These are phyloP conservation scores for Nannobrachium achirus DNA, from an alignment of 2,113 vertebrate genomes.

Conservation along the genomic window DNA sequence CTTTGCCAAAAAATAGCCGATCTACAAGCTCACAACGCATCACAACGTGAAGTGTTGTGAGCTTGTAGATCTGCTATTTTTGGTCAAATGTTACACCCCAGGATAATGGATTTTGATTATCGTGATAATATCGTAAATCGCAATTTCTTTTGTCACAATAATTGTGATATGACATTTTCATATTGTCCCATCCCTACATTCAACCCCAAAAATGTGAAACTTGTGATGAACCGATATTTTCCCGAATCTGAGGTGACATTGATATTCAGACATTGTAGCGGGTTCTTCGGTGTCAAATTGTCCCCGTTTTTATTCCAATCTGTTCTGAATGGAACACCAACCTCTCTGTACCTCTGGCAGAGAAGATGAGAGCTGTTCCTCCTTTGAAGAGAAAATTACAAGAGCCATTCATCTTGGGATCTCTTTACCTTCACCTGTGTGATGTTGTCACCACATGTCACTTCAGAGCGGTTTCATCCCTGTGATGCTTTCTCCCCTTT, in stretches of 20 bases:
- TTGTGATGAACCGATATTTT: slow-evolving; percentile 69
- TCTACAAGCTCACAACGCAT: too few species aligned
- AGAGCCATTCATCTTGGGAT: slow-evolving; percentile 57
- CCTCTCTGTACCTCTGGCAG: slow-evolving; percentile 57
- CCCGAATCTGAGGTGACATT: slow-evolving; percentile 70
- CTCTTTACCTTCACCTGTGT: slow-evolving; percentile 46
- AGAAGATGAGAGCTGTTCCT: slow-evolving; percentile 66
- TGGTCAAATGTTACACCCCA: too few species aligned
- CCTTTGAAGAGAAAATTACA: slow-evolving; percentile 75
- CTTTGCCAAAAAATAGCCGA: too few species aligned
- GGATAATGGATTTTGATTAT: too few species aligned
- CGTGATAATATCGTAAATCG: too few species aligned
- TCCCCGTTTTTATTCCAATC: slow-evolving; percentile 72
- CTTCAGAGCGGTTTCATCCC: slow-evolving; percentile 39
- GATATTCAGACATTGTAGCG: slow-evolving; percentile 75
- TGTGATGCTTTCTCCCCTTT: slow-evolving; percentile 41
- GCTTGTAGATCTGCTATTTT: too few species aligned
- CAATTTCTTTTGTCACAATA: too few species aligned
- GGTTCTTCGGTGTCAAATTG: slow-evolving; percentile 65
- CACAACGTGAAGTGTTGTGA: too few species aligned
- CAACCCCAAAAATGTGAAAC: slow-evolving; percentile 10
- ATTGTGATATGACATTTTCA: too few species aligned
- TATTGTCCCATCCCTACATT: too few species aligned
- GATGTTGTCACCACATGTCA: slow-evolving; percentile 51
- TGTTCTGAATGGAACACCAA: slow-evolving; percentile 59